Conservation (phyloP, 2,888 invertebrate species). For the Plusia festucae region DNA sequence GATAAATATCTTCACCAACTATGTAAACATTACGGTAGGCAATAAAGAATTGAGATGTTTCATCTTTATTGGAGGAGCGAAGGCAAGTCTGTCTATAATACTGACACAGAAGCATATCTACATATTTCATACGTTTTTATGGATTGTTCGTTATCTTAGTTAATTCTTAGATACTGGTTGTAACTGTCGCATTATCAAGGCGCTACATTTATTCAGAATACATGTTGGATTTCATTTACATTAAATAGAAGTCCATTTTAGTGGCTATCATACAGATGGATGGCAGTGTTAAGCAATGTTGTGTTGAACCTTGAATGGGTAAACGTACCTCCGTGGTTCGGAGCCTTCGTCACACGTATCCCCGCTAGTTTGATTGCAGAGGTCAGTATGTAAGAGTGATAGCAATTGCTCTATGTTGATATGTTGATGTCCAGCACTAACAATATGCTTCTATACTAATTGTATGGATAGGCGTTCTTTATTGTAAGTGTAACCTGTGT, state of each 20-base stretch:
- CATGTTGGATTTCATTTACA: slow-evolving; percentile 29
- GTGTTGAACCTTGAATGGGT: slow-evolving; percentile 5
- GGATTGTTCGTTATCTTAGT: neutral
- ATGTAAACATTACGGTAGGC: too few species aligned
- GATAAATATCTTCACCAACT: too few species aligned
- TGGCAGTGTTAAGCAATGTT: neutral
- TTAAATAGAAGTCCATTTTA: slow-evolving; percentile 53
- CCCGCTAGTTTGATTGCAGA: slow-evolving; percentile 8
- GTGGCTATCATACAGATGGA: slow-evolving; percentile 48
- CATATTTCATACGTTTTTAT: neutral
- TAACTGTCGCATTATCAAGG: slow-evolving; percentile 13
- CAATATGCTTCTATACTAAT: neutral
- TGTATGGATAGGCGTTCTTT: too few species aligned
- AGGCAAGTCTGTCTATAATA: neutral
- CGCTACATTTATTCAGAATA: slow-evolving; percentile 17
- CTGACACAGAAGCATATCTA: neutral
- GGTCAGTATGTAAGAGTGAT: slow-evolving; percentile 2
- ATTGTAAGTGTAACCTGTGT: too few species aligned
- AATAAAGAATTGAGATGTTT: too few species aligned
- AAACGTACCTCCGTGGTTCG: slow-evolving; percentile 1
- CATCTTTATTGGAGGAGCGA: neutral
- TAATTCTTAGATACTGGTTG: slow-evolving; percentile 23
- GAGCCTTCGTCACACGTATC: slow-evolving; percentile 7
- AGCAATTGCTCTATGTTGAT: neutral
- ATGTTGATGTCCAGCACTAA: neutral